Base-by-base conservation (phyloP, 2,113 vertebrate genomes). In the Menura novaehollandiae region DNA sequence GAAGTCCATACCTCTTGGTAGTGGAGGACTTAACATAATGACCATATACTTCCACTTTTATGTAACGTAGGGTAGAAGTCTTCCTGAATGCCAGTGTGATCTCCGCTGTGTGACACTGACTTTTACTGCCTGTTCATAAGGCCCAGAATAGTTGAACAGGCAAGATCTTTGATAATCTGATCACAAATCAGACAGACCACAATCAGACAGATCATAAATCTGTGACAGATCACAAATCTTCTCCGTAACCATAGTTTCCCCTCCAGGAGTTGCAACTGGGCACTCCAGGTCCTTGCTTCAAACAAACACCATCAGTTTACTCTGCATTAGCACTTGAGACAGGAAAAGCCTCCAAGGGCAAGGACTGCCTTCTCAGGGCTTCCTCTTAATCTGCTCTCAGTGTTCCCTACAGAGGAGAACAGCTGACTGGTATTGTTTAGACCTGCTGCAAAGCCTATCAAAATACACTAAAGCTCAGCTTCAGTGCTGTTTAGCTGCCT, bases 41-140 rank as follows among this genome's bases (percentile, higher is more conserved):
- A 49, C n/a, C 26, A 9, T 32, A 26, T 24, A 59, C 23, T 77
- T 89, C 60, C 32, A 37, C 11, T 85, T 84, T 7, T 15, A 13
- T 19, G 5, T 74, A 71, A 23, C 9, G 13, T 35, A n/a, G 35
- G 47, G 27, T 66, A 28, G 35, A 69, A 78, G 22, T 67, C 10
- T 7, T 77, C 41, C 32, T 28, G 19, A 69, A 71, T 13, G 7
- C 46, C 74, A 59, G 15, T 2, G 0, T 69, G 41, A n/a, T 76
- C 44, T 76, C 83, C 0, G 0, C 35, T 13, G 0, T 59, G 46
- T 73, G 13, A 30, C 64, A 26, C 4, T 41, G 53, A 62, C 68
- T 80, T 60, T 39, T 14, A 53, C 51, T 68, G n/a, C 43, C 26
- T 74, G 60, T 10, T 82, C 6, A 0, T 74, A 56, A 69, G 37